phyloP scores from a whole-genome alignment of 2,888 invertebrate species.

The Cryptocephalus primarius region DNA sequence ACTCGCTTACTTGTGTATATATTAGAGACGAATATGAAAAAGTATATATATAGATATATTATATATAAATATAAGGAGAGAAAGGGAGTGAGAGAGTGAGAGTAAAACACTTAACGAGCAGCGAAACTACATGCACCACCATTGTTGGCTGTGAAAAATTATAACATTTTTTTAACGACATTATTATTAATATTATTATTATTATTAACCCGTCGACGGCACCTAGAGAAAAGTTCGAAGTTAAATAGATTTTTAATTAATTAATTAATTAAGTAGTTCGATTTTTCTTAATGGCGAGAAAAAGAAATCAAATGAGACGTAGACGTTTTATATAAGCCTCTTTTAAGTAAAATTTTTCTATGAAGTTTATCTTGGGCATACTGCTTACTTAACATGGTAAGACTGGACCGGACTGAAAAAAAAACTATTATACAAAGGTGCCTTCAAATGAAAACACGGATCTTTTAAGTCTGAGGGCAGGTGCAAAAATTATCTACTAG shows the following conservation, averaged over 20 bases:
- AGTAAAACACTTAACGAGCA: no score
- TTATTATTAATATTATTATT: conserved; percentile 30
- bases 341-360: conserved; percentile 3
- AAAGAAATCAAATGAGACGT: conserved; percentile 29
- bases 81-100: no score
- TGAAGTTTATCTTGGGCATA: no score
- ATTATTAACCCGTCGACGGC: conserved; percentile 32
- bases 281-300: conserved; percentile 14
- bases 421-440: conserved; percentile 25
- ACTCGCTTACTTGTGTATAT: no score
- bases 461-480: conserved; percentile 34
- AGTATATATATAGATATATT: no score
- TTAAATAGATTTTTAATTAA: conserved; percentile 32
- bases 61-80: no score
- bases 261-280: conserved; percentile 29
- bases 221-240: conserved; percentile 30
- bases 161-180: conserved; percentile 7
- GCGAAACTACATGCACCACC: conserved; percentile 24
- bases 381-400: conserved; percentile 25
- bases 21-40: no score
- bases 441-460: conserved; percentile 33
- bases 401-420: conserved; percentile 37
- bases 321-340: conserved; percentile 33
- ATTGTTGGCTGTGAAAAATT: conserved; percentile 37
- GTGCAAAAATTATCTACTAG: conserved; percentile 24